A percentile compares a stretch with the other conserved stretches of the same genome.
Conservation (phyloP, 2,888 invertebrate genomes). For the Lithophane socia region DNA sequence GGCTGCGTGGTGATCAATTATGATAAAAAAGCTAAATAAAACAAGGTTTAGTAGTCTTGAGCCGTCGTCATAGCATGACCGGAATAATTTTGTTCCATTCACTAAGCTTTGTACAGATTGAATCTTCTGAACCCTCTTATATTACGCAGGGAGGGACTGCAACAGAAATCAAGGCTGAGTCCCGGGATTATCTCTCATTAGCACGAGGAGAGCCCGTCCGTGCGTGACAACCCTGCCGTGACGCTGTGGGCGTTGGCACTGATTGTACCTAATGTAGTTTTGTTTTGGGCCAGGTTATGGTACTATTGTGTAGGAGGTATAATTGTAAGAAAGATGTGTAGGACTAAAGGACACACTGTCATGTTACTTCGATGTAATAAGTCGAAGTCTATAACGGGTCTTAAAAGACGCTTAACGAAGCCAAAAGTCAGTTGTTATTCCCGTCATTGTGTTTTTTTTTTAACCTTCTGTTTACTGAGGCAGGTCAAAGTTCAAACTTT, state of each 20-base stretch:
- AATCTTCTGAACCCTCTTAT: slow-evolving; percentile 9
- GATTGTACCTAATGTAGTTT: slow-evolving; percentile 55
- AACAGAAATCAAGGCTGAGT: slow-evolving; percentile 65
- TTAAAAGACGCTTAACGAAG: neutral
- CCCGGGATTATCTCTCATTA: slow-evolving; percentile 87
- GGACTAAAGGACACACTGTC: neutral
- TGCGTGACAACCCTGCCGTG: slow-evolving; percentile 71
- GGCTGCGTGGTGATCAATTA: neutral
- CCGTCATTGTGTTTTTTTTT: too few species aligned
- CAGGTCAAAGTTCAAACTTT: too few species aligned
- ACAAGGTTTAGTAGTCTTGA: neutral
- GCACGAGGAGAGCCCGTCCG: slow-evolving; percentile 76
- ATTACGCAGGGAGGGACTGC: slow-evolving; percentile 35
- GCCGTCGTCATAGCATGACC: neutral
- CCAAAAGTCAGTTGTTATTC: too few species aligned
- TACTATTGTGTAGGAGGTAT: neutral
- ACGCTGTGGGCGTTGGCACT: slow-evolving; percentile 32
- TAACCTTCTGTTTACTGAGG: too few species aligned
- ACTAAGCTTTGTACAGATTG: neutral
- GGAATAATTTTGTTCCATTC: neutral
- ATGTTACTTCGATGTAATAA: neutral
- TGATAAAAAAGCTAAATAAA: neutral
- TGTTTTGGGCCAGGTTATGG: slow-evolving; percentile 22
- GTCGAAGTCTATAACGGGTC: too few species aligned
- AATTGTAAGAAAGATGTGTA: neutral